Evolutionary conservation across 2,797 vertebrate genomes (phyloP).

Genomic region (Phalloptychus januarius): DNA sequence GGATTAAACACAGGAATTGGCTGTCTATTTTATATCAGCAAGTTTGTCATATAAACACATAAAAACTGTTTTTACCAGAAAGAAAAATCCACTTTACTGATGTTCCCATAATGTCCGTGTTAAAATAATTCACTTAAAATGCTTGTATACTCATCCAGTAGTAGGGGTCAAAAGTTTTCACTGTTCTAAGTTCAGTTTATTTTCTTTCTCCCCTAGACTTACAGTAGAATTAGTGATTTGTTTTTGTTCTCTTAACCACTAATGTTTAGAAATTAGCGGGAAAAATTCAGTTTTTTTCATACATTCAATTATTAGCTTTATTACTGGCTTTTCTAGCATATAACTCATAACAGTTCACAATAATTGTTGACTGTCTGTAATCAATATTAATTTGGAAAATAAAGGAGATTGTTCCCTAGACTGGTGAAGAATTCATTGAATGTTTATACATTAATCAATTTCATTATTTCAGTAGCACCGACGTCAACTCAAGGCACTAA

Average conservation of each 20-base stretch:
- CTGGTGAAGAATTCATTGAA: not conserved
- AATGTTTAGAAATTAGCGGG: not conserved
- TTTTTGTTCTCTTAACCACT: not conserved
- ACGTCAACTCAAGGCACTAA: not conserved
- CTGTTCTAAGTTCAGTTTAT: not conserved
- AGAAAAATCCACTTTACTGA: not conserved
- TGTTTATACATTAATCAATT: not conserved
- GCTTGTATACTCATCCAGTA: not conserved
- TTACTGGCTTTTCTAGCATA: not conserved
- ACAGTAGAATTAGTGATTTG: not conserved
- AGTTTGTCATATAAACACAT: not conserved
- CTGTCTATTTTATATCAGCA: not conserved
- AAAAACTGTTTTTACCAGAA: not conserved
- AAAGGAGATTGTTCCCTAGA: not conserved
- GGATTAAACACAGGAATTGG: not conserved
- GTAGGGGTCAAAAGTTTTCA: not conserved
- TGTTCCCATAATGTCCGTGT: not conserved
- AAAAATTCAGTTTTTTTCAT: not conserved
- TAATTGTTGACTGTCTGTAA: not conserved
- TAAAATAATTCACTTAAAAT: not conserved
- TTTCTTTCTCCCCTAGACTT: not conserved
- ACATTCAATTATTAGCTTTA: not conserved
- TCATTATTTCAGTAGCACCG: not conserved
- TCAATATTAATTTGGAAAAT: not conserved
- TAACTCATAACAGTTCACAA: not conserved